Percentiles rank a stretch among this genome's conserved stretches.
Evolutionary conservation across 1,140 invertebrate species (phyloP).

Genomic region (Arctopsyche grandis): DNA sequence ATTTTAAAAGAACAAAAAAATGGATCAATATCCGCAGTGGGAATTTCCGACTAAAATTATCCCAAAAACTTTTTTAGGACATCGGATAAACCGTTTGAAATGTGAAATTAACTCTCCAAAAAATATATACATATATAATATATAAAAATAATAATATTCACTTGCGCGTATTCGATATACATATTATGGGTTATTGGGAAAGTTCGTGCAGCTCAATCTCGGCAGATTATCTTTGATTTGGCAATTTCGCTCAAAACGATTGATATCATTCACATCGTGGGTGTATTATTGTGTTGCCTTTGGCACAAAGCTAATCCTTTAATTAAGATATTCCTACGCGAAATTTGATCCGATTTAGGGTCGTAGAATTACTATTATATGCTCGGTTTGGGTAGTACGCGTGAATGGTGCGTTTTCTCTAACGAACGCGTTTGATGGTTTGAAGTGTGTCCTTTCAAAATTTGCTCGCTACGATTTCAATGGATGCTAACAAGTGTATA

Average conservation of each 20-base stretch:
- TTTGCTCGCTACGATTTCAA: not conserved
- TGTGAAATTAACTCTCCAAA: no score
- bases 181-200: slow-evolving; percentile 33
- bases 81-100: no score
- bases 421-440: not conserved
- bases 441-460: not conserved
- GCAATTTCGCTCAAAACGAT: slow-evolving; percentile 11
- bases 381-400: not conserved
- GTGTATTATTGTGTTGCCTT: slow-evolving; percentile 13
- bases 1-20: no score
- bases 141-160: no score
- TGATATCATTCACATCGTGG: slow-evolving; percentile 13
- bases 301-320: slow-evolving; percentile 20
- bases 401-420: not conserved
- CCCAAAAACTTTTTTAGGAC: no score
- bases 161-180: no score
- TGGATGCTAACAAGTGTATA: not conserved
- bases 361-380: no score
- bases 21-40: no score
- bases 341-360: not conserved
- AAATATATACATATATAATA: no score
- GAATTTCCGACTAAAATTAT: no score
- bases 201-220: slow-evolving; percentile 25
- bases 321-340: slow-evolving; percentile 17
- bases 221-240: slow-evolving; percentile 38